Percentiles rank a stretch among this genome's conserved stretches.
These are phyloP conservation scores for Eupithecia insigniata DNA, from an alignment of 2,888 invertebrate genomes.

Conservation along the genomic window DNA sequence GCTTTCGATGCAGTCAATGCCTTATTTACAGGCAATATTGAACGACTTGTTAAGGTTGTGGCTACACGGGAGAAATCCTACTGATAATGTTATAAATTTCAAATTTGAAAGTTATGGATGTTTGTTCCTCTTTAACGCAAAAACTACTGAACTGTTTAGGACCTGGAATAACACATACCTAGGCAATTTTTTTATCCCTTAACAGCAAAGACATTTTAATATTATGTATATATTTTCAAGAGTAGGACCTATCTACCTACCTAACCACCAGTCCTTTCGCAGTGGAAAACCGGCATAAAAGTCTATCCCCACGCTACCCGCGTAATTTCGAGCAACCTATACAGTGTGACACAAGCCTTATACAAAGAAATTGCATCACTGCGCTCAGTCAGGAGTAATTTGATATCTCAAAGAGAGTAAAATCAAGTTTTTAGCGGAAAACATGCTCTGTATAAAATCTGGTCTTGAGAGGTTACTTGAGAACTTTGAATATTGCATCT, in stretches of 20 bases:
- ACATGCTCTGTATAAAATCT: conserved; percentile 20
- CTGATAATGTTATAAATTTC: too few species aligned
- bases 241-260: background rate
- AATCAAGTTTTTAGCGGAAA: conserved; percentile 25
- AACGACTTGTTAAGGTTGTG: conserved; percentile 5
- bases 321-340: background rate
- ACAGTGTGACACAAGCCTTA: conserved; percentile 1
- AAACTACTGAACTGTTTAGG: too few species aligned
- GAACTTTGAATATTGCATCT: conserved; percentile 6
- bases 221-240: background rate
- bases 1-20: conserved; percentile 45
- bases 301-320: background rate
- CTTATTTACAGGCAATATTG: conserved; percentile 41
- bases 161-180: too few species aligned
- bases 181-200: too few species aligned
- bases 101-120: too few species aligned
- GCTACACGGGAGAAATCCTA: background rate
- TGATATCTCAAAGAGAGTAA: conserved; percentile 23
- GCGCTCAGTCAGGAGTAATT: conserved; percentile 16
- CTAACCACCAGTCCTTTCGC: background rate
- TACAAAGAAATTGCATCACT: conserved; percentile 21
- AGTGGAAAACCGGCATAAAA: background rate
- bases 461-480: background rate
- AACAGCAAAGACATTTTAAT: too few species aligned
- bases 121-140: too few species aligned